Evolutionary conservation across 2,888 invertebrate species (phyloP).

Genomic region (Adelphocoris suturalis): DNA sequence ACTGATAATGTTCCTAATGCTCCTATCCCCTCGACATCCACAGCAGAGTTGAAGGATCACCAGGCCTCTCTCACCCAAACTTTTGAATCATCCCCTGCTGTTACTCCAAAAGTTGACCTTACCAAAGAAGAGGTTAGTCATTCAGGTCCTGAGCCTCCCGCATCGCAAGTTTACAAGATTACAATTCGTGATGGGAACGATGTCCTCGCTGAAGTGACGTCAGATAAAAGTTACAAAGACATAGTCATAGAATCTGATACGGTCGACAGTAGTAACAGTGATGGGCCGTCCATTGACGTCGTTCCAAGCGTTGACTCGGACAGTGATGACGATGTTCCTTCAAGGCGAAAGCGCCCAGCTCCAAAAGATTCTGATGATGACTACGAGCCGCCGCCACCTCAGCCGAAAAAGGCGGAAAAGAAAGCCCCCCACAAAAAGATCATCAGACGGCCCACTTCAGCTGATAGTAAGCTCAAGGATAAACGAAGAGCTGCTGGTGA

Average conservation of each 20-base stretch:
- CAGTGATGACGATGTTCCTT: slow-evolving; percentile 64
- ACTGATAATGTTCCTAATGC: slow-evolving; percentile 72
- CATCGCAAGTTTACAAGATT: slow-evolving; percentile 82
- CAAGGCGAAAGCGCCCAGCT: slow-evolving; percentile 58
- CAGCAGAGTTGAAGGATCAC: slow-evolving; percentile 37
- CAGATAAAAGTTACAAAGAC: slow-evolving; percentile 75
- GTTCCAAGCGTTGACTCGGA: slow-evolving; percentile 60
- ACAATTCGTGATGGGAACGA: slow-evolving; percentile 88
- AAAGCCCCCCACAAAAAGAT: slow-evolving; percentile 33
- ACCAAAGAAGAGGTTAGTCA: neutral
- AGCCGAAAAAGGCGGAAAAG: slow-evolving; percentile 6
- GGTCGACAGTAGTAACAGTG: slow-evolving; percentile 40
- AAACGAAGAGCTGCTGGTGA: slow-evolving; percentile 46
- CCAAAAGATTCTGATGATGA: slow-evolving; percentile 70
- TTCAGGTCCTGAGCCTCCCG: neutral
- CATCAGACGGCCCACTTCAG: slow-evolving; percentile 16
- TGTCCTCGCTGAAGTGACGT: slow-evolving; percentile 82
- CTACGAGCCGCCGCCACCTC: slow-evolving; percentile 54
- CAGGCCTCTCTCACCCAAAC: slow-evolving; percentile 2
- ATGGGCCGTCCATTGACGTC: neutral
- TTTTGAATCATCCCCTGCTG: neutral
- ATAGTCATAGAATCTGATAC: slow-evolving; percentile 53
- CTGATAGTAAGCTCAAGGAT: slow-evolving; percentile 14
- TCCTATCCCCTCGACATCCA: slow-evolving; percentile 35
- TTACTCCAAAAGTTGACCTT: neutral